These are phyloP conservation scores for Acleris emargana DNA, from an alignment of 2,888 invertebrate genomes.

Conservation along the genomic window DNA sequence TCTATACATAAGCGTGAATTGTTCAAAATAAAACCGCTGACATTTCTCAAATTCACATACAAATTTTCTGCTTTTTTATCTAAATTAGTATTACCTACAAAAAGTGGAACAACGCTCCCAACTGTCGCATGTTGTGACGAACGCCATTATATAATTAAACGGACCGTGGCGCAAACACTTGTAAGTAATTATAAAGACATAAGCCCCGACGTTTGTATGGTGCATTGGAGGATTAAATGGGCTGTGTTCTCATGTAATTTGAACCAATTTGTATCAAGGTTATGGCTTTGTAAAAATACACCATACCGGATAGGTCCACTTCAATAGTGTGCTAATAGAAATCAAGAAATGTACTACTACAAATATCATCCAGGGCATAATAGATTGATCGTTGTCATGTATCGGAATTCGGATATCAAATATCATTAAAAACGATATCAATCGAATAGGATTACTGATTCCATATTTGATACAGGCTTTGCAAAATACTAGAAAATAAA, in stretches of 20 bases:
- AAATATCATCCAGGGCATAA: too few species aligned
- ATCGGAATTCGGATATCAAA: too few species aligned
- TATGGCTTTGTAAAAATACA: background rate
- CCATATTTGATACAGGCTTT: too few species aligned
- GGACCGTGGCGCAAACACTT: constrained; percentile 20
- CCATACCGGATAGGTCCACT: background rate
- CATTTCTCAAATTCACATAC: too few species aligned
- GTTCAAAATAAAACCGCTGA: too few species aligned
- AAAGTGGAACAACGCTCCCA: constrained; percentile 2
- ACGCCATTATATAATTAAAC: constrained; percentile 24
- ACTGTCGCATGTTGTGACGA: constrained; percentile 7
- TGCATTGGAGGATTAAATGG: constrained; percentile 12
- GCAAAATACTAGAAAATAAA: too few species aligned
- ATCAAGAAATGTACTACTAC: too few species aligned
- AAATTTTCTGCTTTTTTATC: background rate
- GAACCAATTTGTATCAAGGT: constrained; percentile 13
- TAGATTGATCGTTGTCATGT: too few species aligned
- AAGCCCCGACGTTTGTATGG: constrained; percentile 15
- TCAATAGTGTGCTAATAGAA: background rate
- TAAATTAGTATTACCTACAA: background rate
- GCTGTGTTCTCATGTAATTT: constrained; percentile 7
- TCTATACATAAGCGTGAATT: too few species aligned
- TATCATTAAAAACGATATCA: too few species aligned
- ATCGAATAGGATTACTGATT: too few species aligned
- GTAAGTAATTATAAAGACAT: constrained; percentile 34